Base-by-base conservation (phyloP, 1,140 invertebrate species). In the Leptoteleia sp. region DNA sequence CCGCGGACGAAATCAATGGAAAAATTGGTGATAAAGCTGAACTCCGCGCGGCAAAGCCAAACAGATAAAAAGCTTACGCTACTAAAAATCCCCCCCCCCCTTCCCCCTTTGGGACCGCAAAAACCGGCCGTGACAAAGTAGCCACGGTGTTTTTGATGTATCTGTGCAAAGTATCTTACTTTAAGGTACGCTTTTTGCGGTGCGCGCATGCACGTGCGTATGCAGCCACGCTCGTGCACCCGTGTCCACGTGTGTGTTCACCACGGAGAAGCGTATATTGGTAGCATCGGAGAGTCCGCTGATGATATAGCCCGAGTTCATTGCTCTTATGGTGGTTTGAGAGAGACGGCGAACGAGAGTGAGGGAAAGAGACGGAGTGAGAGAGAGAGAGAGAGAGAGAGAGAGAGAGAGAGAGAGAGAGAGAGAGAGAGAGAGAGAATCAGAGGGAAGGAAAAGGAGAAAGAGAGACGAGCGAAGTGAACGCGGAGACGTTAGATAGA, bases 231-330 rank as follows among this genome's bases (percentile, higher is more conserved):
- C 52, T 54, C 38, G 57, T 38, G 37, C 31, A 67, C 29, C 47
- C 45, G 65, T 31, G 33, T 64, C 62, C 70, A 64, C 70, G 64
- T 77, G 33, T 65, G 59, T 67, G 70, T 59, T 52, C 61, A 15
- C 55, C 45, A 47, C 73, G 9, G 35, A 67, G 59, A n/a, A 72
- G 71, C 67, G 68, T 83, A 82, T 81, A 84, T 84, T 87, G 81
- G 87, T 87, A 88, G 85, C 85, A 87, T 86, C 85, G 82, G 81
- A 86, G 85, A 86, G 85, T 68, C 47, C 72, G 72, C 82, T 78
- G 85, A 88, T 87, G 83, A 88, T 89, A 85, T 84, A 88, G 82
- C 86, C 81, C 73, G 81, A 88, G 88, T 88, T 89, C 88, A 88
- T 88, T 89, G 88, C 85, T 87, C 86, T 83, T 6, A 3, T 6